Conservation (phyloP, 1,140 invertebrate genomes). For the Portunus trituberculatus region DNA sequence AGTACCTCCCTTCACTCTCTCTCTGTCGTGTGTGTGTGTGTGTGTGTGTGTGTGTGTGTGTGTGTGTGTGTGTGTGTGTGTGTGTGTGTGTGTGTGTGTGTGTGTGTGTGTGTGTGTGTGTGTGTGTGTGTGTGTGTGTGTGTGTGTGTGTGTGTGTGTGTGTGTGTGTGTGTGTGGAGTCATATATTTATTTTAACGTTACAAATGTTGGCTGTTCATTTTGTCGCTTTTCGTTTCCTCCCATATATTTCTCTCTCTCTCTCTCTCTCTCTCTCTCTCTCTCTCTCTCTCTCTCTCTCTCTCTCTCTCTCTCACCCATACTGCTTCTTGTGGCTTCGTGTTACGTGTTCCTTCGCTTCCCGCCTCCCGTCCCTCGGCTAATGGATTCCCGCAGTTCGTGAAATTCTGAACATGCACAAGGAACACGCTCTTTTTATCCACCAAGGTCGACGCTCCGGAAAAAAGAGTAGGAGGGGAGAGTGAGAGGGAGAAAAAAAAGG, state of each 20-base stretch:
- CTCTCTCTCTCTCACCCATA: background rate
- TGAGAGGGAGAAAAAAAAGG: background rate
- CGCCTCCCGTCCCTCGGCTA: background rate
- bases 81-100: background rate
- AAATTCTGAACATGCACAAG: background rate
- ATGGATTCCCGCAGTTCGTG: background rate
- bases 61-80: background rate
- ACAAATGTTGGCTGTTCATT: background rate
- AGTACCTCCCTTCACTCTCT: background rate
- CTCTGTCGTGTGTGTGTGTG: conserved; percentile 26
- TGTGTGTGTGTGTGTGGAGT: background rate
- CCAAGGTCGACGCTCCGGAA: no score
- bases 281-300: background rate
- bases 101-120: background rate
- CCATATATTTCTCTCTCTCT: background rate
- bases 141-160: background rate
- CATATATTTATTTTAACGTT: no score
- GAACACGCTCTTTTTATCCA: background rate
- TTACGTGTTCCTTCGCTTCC: background rate
- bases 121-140: no score
- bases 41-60: conserved; percentile 43
- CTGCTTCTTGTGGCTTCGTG: background rate
- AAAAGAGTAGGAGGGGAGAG: no score
- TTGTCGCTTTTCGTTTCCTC: background rate
- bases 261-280: conserved; percentile 10